phyloP scores from a whole-genome alignment of 1,140 invertebrate species.

The Drosophila carrolli region DNA sequence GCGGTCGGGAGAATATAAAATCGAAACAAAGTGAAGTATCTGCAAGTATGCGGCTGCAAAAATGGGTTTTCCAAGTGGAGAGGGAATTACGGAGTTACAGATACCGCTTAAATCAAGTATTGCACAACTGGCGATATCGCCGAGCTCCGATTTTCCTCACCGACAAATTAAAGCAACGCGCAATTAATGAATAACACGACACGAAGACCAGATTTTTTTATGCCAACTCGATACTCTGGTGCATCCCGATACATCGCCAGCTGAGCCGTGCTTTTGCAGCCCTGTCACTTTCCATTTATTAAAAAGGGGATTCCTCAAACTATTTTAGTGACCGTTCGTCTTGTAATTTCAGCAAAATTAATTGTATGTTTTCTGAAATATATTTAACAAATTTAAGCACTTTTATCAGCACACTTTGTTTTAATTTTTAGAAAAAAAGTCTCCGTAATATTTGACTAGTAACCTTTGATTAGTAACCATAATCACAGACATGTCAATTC shows the following conservation, averaged over 20 bases:
- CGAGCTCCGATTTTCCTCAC: constrained; percentile 39
- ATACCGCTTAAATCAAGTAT: constrained; percentile 21
- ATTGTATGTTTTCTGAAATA: background rate
- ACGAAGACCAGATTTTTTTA: constrained; percentile 52
- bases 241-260: constrained; percentile 23
- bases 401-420: too few species aligned
- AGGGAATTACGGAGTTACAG: constrained; percentile 8
- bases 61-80: constrained; percentile 1
- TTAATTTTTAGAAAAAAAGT: too few species aligned
- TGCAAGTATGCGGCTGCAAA: constrained; percentile 40
- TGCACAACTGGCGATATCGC: constrained; percentile 40
- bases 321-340: background rate
- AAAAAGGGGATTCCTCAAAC: background rate
- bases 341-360: background rate
- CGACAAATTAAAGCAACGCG: constrained; percentile 68
- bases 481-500: too few species aligned
- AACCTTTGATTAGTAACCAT: too few species aligned
- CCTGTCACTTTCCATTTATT: background rate
- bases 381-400: too few species aligned
- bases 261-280: constrained; percentile 2
- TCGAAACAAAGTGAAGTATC: constrained; percentile 34
- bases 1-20: constrained; percentile 41
- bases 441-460: too few species aligned
- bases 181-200: constrained; percentile 74
- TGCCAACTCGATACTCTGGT: constrained; percentile 13